Conservation (phyloP, 2,113 vertebrate genomes). For the Emydura subglobosa region DNA sequence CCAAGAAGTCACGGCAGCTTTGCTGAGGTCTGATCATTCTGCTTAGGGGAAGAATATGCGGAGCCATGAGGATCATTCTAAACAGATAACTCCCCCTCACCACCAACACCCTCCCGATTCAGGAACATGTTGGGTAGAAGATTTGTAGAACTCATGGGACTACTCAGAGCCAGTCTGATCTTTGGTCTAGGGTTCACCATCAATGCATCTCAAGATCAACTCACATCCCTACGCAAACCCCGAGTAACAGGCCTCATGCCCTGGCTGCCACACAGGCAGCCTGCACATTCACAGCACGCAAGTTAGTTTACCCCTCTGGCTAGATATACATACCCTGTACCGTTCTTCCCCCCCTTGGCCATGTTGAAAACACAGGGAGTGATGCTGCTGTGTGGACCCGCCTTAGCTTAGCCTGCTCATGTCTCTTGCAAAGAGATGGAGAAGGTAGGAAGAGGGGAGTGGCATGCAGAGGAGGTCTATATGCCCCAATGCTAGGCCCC, state of each 20-base stretch:
- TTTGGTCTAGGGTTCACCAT: neutral
- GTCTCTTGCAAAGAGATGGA: neutral
- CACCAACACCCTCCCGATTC: neutral
- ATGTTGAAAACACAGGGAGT: neutral
- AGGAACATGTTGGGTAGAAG: neutral
- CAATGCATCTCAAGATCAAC: neutral
- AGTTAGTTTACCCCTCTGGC: neutral
- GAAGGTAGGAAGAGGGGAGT: neutral
- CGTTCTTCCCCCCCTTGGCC: neutral
- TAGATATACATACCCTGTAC: neutral
- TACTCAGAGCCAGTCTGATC: neutral
- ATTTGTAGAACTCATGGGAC: neutral
- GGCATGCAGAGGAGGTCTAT: neutral
- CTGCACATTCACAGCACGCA: neutral
- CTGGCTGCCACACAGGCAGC: neutral
- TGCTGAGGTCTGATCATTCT: slow-evolving; percentile 67
- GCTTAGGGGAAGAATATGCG: slow-evolving; percentile 40
- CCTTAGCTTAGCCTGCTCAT: neutral
- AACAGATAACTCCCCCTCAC: neutral
- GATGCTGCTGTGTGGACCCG: neutral
- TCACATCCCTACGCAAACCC: neutral
- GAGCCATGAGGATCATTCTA: neutral
- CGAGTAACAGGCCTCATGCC: neutral
- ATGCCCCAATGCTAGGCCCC: neutral
- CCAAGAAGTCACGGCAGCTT: neutral